Evolutionary conservation across 2,888 invertebrate species (phyloP).

Genomic region (Phorcus lineatus): DNA sequence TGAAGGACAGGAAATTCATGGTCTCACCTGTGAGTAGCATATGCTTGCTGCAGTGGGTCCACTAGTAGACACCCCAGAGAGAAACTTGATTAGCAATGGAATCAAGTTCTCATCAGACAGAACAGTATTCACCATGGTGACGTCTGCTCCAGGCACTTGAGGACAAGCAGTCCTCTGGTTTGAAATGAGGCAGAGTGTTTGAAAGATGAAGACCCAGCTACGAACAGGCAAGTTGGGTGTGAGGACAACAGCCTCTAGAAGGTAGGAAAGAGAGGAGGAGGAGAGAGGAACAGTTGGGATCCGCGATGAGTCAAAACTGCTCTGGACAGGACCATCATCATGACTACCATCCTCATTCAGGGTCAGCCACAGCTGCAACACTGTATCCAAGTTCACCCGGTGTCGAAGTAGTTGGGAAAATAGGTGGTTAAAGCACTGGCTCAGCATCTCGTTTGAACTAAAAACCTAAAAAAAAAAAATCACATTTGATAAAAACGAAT

Average conservation of each 20-base stretch:
- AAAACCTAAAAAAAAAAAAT: constrained; percentile 43
- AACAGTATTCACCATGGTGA: constrained; percentile 67
- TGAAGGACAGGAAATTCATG: too few relatives aligned
- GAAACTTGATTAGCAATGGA: constrained; percentile 67
- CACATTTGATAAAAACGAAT: not conserved
- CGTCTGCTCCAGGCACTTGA: constrained; percentile 33
- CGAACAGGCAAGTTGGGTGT: constrained; percentile 83
- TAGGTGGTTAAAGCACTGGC: constrained; percentile 83
- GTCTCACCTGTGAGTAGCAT: constrained; percentile 47
- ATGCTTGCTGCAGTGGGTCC: constrained; percentile 50
- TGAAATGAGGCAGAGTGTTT: constrained; percentile 84
- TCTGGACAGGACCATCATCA: constrained; percentile 51
- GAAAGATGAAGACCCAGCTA: constrained; percentile 88
- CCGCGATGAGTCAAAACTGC: constrained; percentile 63
- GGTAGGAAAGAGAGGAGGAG: constrained; percentile 80
- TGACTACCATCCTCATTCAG: constrained; percentile 81
- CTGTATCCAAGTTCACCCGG: constrained; percentile 87
- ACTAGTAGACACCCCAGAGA: constrained; percentile 63
- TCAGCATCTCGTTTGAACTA: constrained; percentile 79
- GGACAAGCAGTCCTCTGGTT: constrained; percentile 77
- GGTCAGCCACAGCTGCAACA: constrained; percentile 90
- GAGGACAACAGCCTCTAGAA: constrained; percentile 83
- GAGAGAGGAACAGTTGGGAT: constrained; percentile 82
- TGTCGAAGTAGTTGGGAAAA: constrained; percentile 81
- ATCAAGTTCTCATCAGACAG: constrained; percentile 68